phyloP scores from a whole-genome alignment of 2,113 vertebrate genomes.

The Arenaria interpres region DNA sequence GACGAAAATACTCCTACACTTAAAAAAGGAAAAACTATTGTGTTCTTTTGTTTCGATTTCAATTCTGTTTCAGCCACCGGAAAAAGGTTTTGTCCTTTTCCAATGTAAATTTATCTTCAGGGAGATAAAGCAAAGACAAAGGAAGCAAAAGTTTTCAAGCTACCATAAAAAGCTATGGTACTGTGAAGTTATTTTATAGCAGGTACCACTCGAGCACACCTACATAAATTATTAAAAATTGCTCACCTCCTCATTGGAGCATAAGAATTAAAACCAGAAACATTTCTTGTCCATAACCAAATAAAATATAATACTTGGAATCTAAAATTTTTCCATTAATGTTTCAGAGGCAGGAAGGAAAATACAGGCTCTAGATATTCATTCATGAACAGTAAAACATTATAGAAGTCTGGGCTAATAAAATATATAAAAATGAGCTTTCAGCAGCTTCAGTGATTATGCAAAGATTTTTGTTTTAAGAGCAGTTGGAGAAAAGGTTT shows the following conservation, averaged over 20 bases:
- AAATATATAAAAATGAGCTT: background rate
- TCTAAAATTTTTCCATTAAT: background rate
- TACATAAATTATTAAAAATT: background rate
- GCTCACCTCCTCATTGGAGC: background rate
- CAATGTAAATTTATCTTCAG: background rate
- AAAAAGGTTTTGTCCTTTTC: background rate
- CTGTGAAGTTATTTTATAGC: background rate
- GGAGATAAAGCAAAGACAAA: background rate
- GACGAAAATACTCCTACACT: background rate
- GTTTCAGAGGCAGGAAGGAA: background rate
- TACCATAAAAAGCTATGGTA: fast-evolving
- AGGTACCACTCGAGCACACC: background rate
- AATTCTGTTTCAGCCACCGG: background rate
- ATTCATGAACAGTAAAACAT: background rate
- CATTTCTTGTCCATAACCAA: background rate
- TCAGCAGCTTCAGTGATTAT: background rate
- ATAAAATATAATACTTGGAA: background rate
- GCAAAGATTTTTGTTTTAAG: background rate
- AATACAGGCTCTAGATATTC: background rate
- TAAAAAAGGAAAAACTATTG: background rate
- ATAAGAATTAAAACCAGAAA: background rate
- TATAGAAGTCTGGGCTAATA: background rate
- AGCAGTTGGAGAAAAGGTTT: background rate
- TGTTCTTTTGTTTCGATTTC: background rate
- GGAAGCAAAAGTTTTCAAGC: background rate